These are phyloP conservation scores for Ctenopoma multispine DNA, from an alignment of 2,797 vertebrate species.

Conservation along the genomic window DNA sequence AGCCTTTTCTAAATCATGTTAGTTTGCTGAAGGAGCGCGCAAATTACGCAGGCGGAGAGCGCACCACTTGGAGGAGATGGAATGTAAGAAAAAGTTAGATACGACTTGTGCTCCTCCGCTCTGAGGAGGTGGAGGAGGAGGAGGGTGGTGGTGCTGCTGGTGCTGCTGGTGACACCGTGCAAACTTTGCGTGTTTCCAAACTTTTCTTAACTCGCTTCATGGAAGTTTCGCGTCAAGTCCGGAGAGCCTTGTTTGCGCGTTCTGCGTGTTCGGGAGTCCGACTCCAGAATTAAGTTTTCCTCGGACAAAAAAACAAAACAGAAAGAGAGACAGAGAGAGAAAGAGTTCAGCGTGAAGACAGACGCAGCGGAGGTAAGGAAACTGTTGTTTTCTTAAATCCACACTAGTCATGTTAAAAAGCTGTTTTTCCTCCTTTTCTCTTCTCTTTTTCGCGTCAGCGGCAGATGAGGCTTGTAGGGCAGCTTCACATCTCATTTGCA, in stretches of 20 bases:
- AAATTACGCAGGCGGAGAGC: slow-evolving; percentile 28
- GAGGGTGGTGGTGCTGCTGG: background rate
- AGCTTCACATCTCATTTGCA: slow-evolving; percentile 88
- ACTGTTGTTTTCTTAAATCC: slow-evolving; percentile 8
- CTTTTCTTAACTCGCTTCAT: slow-evolving; percentile 65
- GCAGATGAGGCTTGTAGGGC: slow-evolving; percentile 65
- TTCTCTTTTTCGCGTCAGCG: slow-evolving; percentile 47
- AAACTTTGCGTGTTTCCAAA: slow-evolving; percentile 54
- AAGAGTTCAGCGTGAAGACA: slow-evolving; percentile 20
- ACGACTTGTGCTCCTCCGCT: slow-evolving; percentile 58
- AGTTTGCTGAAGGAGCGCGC: slow-evolving; percentile 38
- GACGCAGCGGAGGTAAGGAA: slow-evolving; percentile 61
- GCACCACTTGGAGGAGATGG: slow-evolving; percentile 75
- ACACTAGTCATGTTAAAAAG: background rate
- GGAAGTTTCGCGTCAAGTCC: slow-evolving; percentile 60
- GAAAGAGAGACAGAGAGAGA: slow-evolving; percentile 15
- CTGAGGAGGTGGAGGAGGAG: slow-evolving; percentile 38
- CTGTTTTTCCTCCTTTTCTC: background rate
- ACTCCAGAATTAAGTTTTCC: slow-evolving; percentile 50
- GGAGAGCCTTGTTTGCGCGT: slow-evolving; percentile 59
- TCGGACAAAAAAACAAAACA: slow-evolving; percentile 39
- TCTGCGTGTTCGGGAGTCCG: slow-evolving; percentile 48
- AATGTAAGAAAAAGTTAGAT: slow-evolving; percentile 79
- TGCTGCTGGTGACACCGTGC: slow-evolving; percentile 29
- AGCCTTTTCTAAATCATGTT: slow-evolving; percentile 24